phyloP scores from a whole-genome alignment of 2,888 invertebrate genomes.

The Labia minor region DNA sequence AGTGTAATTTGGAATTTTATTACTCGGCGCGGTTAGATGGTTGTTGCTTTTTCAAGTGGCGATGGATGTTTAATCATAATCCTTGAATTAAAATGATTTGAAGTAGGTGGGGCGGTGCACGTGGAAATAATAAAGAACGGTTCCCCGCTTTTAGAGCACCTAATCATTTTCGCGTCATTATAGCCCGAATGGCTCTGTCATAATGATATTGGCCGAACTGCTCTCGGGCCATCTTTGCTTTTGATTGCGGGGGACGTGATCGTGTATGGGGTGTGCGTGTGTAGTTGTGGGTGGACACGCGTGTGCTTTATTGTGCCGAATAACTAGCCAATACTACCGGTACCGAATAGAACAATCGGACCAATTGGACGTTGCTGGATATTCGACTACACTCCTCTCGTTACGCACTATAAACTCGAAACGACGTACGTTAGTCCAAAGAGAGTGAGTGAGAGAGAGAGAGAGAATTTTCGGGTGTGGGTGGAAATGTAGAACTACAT shows the following conservation, averaged over 20 bases:
- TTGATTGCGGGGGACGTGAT: no score
- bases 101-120: no score
- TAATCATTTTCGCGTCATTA: slow-evolving; percentile 1
- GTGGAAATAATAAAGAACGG: no score
- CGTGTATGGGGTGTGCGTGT: not conserved
- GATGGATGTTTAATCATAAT: no score
- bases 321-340: not conserved
- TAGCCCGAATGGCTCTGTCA: not conserved
- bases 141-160: not conserved
- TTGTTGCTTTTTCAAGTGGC: no score
- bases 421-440: not conserved
- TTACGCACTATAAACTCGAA: slow-evolving; percentile 13
- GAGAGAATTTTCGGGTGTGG: not conserved
- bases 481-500: no score
- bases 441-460: not conserved
- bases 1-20: no score
- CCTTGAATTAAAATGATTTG: no score
- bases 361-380: not conserved
- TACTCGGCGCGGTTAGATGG: no score
- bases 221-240: not conserved
- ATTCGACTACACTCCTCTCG: not conserved
- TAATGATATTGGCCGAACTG: not conserved
- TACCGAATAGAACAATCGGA: not conserved
- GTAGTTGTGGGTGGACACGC: not conserved
- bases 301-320: not conserved